phyloP scores from a whole-genome alignment of 2,113 vertebrate genomes.

The Trinectes maculatus region DNA sequence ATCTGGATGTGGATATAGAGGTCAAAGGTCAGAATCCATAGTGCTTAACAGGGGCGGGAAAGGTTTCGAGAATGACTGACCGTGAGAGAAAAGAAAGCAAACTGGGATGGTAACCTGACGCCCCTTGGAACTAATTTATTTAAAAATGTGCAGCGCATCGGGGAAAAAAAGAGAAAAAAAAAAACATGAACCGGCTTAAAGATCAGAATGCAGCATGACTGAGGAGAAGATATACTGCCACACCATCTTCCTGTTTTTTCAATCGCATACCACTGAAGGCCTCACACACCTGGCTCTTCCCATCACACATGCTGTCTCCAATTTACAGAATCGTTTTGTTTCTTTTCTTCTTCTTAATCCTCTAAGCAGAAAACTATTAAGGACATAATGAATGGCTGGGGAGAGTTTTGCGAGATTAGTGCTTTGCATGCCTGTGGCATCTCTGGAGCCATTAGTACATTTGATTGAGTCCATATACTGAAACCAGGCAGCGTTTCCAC shows the following conservation, averaged over 20 bases:
- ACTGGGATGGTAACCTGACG: slow-evolving; percentile 36
- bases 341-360: not conserved
- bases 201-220: slow-evolving; percentile 34
- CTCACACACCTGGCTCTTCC: slow-evolving; percentile 38
- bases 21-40: slow-evolving; percentile 63
- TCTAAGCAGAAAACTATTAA: not conserved
- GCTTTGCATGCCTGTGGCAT: slow-evolving; percentile 5
- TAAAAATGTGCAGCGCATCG: slow-evolving; percentile 51
- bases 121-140: slow-evolving; percentile 51
- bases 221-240: slow-evolving; percentile 12
- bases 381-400: not conserved
- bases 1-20: slow-evolving; percentile 35
- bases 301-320: not conserved
- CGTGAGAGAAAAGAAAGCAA: slow-evolving; percentile 59
- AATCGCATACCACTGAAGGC: not conserved
- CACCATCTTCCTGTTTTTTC: not conserved
- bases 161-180: slow-evolving; percentile 22
- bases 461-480: slow-evolving; percentile 30
- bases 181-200: slow-evolving; percentile 21
- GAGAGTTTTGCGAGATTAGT: not conserved
- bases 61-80: slow-evolving; percentile 56
- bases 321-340: not conserved
- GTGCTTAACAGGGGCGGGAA: slow-evolving; percentile 50
- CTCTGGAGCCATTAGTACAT: slow-evolving; percentile 1
- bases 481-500: not conserved